Evolutionary conservation across 2,888 invertebrate species (phyloP).

Genomic region (Rhorus exstirpatorius): DNA sequence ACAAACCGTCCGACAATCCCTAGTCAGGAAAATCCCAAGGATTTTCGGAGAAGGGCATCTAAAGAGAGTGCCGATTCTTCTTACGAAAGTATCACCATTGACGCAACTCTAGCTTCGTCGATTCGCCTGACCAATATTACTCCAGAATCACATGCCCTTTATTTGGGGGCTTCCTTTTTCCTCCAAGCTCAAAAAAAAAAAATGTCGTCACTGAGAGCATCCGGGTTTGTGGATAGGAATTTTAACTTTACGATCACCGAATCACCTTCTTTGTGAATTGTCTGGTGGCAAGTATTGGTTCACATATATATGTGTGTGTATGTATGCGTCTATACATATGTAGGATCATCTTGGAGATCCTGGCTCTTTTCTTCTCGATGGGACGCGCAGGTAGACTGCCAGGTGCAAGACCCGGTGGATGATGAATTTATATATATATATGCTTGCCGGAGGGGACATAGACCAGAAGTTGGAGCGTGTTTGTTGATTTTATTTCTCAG

Average conservation of each 20-base stretch:
- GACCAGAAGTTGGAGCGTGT: conserved; percentile 48
- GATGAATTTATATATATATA: conserved; percentile 55
- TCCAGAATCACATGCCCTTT: conserved; percentile 14
- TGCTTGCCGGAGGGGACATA: conserved; percentile 64
- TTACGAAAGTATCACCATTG: conserved; percentile 1
- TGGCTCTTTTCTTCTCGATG: conserved; percentile 39
- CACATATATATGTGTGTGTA: background rate
- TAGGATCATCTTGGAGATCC: conserved; percentile 1
- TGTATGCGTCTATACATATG: background rate
- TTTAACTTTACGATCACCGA: conserved; percentile 27
- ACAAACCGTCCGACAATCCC: conserved; percentile 13
- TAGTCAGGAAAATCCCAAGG: conserved; percentile 4
- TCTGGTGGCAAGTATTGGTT: background rate
- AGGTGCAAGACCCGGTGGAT: conserved; percentile 44
- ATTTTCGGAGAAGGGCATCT: background rate
- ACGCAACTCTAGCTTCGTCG: conserved; percentile 18
- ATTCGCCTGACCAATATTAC: conserved; percentile 15
- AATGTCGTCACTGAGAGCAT: conserved; percentile 29
- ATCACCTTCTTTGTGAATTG: conserved; percentile 31
- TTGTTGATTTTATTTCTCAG: conserved; percentile 27
- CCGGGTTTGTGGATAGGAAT: conserved; percentile 10
- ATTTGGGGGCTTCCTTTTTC: background rate
- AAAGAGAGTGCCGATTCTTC: conserved; percentile 13
- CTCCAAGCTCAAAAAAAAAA: conserved; percentile 5
- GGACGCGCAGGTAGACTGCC: conserved; percentile 46